These are phyloP conservation scores for Chrysemys picta DNA, from an alignment of 2,113 vertebrate species.

Conservation along the genomic window DNA sequence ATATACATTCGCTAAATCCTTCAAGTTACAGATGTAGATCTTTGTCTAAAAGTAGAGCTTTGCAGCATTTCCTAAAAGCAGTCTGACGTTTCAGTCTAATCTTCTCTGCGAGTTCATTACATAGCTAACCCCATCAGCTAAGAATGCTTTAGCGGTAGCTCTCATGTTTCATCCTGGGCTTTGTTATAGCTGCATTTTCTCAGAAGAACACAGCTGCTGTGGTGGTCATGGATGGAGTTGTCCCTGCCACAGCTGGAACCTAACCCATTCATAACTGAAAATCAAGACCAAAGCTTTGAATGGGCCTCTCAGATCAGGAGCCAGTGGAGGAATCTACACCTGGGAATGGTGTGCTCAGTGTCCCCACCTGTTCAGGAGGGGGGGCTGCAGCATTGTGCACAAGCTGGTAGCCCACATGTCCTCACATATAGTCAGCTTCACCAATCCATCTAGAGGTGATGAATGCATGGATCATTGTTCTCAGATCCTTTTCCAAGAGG, in stretches of 20 bases:
- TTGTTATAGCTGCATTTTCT: not conserved
- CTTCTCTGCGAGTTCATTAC: not conserved
- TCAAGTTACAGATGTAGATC: not conserved
- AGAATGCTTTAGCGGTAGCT: not conserved
- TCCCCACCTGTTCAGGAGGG: not conserved
- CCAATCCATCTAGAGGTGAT: not conserved
- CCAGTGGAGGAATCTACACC: not conserved
- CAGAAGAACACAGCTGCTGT: not conserved
- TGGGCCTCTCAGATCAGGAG: not conserved
- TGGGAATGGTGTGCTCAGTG: not conserved
- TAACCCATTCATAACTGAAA: not conserved
- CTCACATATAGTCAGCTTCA: not conserved
- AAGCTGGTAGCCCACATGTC: not conserved
- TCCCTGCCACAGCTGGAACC: rapidly evolving
- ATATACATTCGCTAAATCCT: not conserved
- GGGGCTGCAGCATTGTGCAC: not conserved
- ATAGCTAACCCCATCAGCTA: not conserved
- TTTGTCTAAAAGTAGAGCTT: not conserved
- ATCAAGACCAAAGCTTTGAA: not conserved
- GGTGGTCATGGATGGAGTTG: not conserved
- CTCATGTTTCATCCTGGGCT: not conserved
- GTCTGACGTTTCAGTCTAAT: not conserved
- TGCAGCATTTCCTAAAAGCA: not conserved
- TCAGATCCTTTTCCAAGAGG: not conserved
- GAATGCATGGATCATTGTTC: not conserved